Base-by-base conservation (phyloP, 2,113 vertebrate species). In the Periophthalmodon schlosseri region DNA sequence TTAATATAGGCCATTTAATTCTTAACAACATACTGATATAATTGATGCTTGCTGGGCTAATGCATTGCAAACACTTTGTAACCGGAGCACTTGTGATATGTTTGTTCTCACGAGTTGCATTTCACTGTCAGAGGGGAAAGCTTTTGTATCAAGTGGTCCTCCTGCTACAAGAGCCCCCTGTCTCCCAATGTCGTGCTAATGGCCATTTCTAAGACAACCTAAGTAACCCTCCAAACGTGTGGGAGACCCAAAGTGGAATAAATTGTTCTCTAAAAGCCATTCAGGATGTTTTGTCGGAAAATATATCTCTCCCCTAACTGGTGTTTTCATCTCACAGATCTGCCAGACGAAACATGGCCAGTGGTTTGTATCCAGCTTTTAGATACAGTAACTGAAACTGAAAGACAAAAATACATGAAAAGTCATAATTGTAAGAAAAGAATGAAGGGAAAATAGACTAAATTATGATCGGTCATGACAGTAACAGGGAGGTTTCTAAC, bases 261-360 rank as follows among this genome's bases (percentile, higher is more conserved):
- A 93, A 93, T 90, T 86, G 84, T 77, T 84, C 69, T 77, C 68
- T 91, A 89, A 94, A 89, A 92, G 90, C 88, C 72, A 10, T 28
- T 16, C 5, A 47, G 83, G 79, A 84, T 78, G 75, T 84, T 88
- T 82, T 87, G 83, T 83, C 80, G 77, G 86, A 65, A 79, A 58
- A 73, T 36, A 39, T 33, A 34, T 63, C 60, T 78, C 34, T 73
- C 46, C n/a, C 21, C 58, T 72, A 89, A 90, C 81, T 46, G 87
- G 57, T 86, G 79, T 85, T 88, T 91, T 90, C 71, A 67, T 77
- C 74, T 82, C 79, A 77, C 81, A 87, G 61, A 87, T 76, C 73
- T 85, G 87, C 83, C 87, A 85, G 76, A 82, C 68, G 67, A 47
- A 73, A 69, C 23, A 15, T 5, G 57, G 74, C 69, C 85, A 34